Evolutionary conservation across 1,140 invertebrate genomes (phyloP), one percentile per base, ranked within the genome.

Genomic region (Sinella curviseta): DNA sequence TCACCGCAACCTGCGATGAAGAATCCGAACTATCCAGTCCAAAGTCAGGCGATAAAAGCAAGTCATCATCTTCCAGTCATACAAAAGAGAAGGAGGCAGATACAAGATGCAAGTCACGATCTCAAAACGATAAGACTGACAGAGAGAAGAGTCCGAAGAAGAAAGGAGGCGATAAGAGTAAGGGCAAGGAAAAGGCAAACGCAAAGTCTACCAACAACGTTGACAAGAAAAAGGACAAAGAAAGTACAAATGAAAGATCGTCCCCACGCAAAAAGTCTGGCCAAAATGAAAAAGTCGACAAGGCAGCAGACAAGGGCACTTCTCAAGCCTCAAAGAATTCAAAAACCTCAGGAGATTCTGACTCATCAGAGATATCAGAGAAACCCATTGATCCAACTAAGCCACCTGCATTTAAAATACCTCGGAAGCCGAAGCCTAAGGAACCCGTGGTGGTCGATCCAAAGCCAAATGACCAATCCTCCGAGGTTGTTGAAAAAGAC

Each of bases 361-460:
- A 48, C 8, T 60, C 57, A 60, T 26, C 12, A 60, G 57, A 60
- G 24, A 16, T 12, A n/a, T 26, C 4, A 12, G 4, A 3, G 4
- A 60, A 60, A 60, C 24, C 57, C 24, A 60, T 48, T 48, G 57
- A 60, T 3, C 57, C 12, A 26, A 60, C 12, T n/a, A 60, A 60
- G 24, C 57, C 24, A 26, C 12, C 0, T 86, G 86, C 20, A 76
- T 83, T 16, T 86, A 87, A 0, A 86, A 87, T 1, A 87, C 85
- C 76, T 87, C 86, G 1, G 86, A 87, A 0, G 28, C 48, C 39
- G 74, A 74, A 70, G n/a, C 65, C 65, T 3, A 48, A 48, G 39
- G 39, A 48, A n/a, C n/a, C n/a, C n/a, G n/a, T n/a, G n/a, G 55
- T 24, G 55, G 8, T 17, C 39, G 4, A 4, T 8, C 39, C 39